phyloP scores from a whole-genome alignment of 2,797 vertebrate genomes.

The Sebastes cheni region DNA sequence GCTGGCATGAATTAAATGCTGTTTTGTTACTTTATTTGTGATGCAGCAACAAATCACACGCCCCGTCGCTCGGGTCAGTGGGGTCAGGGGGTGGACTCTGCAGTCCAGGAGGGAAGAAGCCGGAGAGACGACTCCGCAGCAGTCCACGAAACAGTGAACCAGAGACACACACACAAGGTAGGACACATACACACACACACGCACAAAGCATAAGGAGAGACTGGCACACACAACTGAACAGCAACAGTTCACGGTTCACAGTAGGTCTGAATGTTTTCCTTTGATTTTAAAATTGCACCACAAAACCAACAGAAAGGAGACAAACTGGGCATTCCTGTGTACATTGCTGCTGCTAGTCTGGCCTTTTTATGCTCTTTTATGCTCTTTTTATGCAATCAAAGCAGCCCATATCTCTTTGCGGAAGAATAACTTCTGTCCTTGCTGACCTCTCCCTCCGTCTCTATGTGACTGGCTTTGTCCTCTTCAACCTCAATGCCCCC shows the following conservation, averaged over 20 bases:
- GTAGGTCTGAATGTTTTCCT: background rate
- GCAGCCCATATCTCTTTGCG: slow-evolving; percentile 22
- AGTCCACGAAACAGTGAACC: slow-evolving; percentile 92
- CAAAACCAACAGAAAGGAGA: background rate
- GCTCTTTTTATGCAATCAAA: background rate
- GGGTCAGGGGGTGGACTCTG: slow-evolving; percentile 80
- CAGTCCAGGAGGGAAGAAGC: slow-evolving; percentile 88
- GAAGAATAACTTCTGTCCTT: slow-evolving; percentile 16
- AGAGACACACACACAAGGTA: slow-evolving; percentile 89
- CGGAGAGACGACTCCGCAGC: slow-evolving; percentile 89
- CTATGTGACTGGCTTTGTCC: slow-evolving; percentile 48
- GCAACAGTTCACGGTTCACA: background rate
- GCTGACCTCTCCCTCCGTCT: slow-evolving; percentile 13
- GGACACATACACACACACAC: slow-evolving; percentile 24
- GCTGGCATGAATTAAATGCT: background rate
- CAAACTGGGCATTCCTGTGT: background rate
- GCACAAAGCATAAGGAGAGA: background rate
- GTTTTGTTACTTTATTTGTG: background rate
- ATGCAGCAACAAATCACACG: slow-evolving; percentile 74
- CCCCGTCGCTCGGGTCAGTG: slow-evolving; percentile 67
- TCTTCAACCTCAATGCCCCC: slow-evolving; percentile 26
- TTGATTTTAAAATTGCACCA: background rate
- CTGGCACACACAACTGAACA: background rate
- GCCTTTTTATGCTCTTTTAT: background rate
- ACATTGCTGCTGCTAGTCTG: background rate